Percentiles rank a stretch among this genome's conserved stretches.
phyloP scores from a whole-genome alignment of 2,888 invertebrate species.

The Cryptus armator region DNA sequence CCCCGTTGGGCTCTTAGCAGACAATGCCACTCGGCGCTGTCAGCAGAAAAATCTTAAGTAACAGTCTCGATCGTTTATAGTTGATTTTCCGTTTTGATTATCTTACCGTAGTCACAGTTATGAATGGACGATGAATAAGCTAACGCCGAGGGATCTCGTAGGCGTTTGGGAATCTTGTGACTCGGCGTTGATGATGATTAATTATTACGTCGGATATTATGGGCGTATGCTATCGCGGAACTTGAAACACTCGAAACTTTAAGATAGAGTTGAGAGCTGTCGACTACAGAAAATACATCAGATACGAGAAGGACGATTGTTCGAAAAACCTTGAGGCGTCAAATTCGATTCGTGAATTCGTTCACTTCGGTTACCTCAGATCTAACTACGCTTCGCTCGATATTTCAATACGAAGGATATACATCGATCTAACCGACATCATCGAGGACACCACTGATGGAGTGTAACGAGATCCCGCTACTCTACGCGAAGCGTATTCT shows the following conservation, averaged over 20 bases:
- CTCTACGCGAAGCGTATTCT: constrained; percentile 33
- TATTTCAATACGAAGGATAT: constrained; percentile 10
- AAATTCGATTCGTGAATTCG: constrained; percentile 16
- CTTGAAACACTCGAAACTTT: constrained; percentile 2
- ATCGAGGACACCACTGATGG: constrained; percentile 43
- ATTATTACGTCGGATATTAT: constrained; percentile 19
- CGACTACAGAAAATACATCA: background rate
- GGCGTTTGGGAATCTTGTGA: constrained; percentile 17
- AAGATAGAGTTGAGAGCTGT: background rate
- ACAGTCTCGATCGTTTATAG: constrained; percentile 44
- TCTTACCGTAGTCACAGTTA: constrained; percentile 39
- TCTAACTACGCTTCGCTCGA: background rate
- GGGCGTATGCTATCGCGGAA: background rate
- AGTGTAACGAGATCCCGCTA: constrained; percentile 53
- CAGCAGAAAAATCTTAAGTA: constrained; percentile 45
- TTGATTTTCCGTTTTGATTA: constrained; percentile 44
- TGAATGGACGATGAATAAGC: constrained; percentile 65
- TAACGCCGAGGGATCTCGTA: constrained; percentile 14
- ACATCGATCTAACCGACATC: background rate
- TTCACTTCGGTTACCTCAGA: constrained; percentile 11
- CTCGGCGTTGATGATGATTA: constrained; percentile 20
- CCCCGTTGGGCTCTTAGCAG: background rate
- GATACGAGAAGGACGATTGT: background rate
- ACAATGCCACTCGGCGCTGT: constrained; percentile 42
- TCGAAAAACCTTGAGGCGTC: background rate